phyloP scores from a whole-genome alignment of 1,140 invertebrate genomes.

The Hyles euphorbiae region DNA sequence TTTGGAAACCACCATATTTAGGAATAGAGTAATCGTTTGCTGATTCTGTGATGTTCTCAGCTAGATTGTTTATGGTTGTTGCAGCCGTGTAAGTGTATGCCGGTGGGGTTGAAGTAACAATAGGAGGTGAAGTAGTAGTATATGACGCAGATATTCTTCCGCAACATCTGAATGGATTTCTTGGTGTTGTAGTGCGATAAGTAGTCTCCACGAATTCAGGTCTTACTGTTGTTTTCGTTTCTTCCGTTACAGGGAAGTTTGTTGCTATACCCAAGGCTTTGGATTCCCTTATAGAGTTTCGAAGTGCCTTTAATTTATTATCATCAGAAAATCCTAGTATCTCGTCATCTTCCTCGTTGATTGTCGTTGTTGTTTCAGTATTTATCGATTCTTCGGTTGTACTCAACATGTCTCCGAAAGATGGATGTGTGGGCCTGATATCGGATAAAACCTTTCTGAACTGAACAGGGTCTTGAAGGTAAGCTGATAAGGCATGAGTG shows the following conservation, averaged over 20 bases:
- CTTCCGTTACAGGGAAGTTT: conserved; percentile 47
- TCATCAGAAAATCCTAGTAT: conserved; percentile 85
- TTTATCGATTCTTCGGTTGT: conserved; percentile 51
- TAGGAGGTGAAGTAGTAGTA: conserved; percentile 45
- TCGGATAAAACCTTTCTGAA: conserved; percentile 85
- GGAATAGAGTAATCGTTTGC: conserved; percentile 54
- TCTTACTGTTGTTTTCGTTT: conserved; percentile 40
- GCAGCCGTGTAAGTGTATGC: conserved; percentile 57
- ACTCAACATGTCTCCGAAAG: conserved; percentile 64
- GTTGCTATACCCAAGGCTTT: conserved; percentile 64
- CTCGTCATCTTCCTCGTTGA: conserved; percentile 83
- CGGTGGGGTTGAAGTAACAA: conserved; percentile 36
- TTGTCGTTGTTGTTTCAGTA: conserved; percentile 71
- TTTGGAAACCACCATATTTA: conserved; percentile 74
- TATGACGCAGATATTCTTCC: conserved; percentile 68
- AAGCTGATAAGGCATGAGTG: conserved; percentile 86
- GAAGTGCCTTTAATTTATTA: conserved; percentile 39
- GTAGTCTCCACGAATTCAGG: conserved; percentile 29
- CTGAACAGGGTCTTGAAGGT: conserved; percentile 86
- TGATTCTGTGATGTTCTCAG: conserved; percentile 29
- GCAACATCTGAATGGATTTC: conserved; percentile 62
- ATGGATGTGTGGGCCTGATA: conserved; percentile 86
- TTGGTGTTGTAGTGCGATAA: conserved; percentile 34
- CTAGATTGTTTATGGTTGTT: conserved; percentile 54
- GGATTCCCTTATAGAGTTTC: conserved; percentile 46